Base-by-base conservation (phyloP, 1,140 invertebrate genomes). In the Medauroidea extradentata region DNA sequence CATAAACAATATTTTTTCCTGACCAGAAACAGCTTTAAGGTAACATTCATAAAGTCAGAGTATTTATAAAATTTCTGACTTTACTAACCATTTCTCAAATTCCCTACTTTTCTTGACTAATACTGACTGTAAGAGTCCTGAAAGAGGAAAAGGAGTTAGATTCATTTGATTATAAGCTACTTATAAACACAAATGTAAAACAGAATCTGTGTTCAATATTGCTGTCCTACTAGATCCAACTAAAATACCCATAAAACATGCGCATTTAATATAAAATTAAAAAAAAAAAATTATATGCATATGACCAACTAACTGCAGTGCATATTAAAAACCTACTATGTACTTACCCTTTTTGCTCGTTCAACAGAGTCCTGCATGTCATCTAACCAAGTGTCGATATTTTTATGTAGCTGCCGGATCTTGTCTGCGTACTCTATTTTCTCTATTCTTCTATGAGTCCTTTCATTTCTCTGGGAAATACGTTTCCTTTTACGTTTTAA, bases 351-450 rank as follows among this genome's bases (percentile, higher is more conserved):
- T 72, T 86, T 85, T 46, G 78, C 77, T 61, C 75, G 80, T 53
- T 84, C 76, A 29, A 85, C 81, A 51, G 82, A 73, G 68, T 85
- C 81, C 64, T 84, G 78, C 63, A 81, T 79, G 64, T 76, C 80
- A 67, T 71, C 78, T 60, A 80, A 73, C 78, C 78, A 87, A 67
- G 81, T 78, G 79, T 79, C 79, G 67, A 83, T 87, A 64, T 77
- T 75, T 69, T 77, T 77, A 63, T 73, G 64, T 69, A 79, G 67
- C 68, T 73, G 72, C 73, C 75, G 67, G 69, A 67, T 43, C 62
- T 73, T 66, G 72, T 71, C 64, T 72, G 71, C 65, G 72, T 61
- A 63, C 64, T 70, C 51, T 70, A 68, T 65, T 56, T 79, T 80
- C 43, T 78, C 70, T 23, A 66, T 61, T 65, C 75, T 78, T 66